A percentile compares a stretch with the other conserved stretches of the same genome.
Evolutionary conservation across 1,140 invertebrate genomes (phyloP).

Genomic region (Lordiphosa mommai): DNA sequence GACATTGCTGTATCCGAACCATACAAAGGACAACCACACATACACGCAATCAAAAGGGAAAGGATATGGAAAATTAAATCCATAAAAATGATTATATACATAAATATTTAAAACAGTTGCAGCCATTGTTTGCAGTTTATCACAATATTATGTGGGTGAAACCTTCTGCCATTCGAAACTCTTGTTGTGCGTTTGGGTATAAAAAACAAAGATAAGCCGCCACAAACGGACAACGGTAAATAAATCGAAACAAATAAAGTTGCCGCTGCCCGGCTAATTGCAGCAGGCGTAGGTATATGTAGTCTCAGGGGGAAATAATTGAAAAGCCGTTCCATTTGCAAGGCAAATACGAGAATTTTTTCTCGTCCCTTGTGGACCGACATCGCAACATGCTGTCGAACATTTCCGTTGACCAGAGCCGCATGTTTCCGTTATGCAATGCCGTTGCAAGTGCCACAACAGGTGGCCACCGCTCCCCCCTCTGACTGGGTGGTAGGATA

Average conservation of each 20-base stretch:
- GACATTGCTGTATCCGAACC: conserved; percentile 75
- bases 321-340: conserved; percentile 53
- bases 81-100: conserved; percentile 56
- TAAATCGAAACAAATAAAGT: conserved; percentile 72
- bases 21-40: conserved; percentile 27
- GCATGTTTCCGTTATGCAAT: conserved; percentile 57
- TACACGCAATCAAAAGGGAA: conserved; percentile 18
- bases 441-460: conserved; percentile 58
- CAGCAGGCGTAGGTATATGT: conserved; percentile 10
- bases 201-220: conserved; percentile 65
- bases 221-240: conserved; percentile 35
- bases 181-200: conserved; percentile 59
- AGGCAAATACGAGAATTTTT: conserved; percentile 30
- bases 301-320: conserved; percentile 26
- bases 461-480: conserved; percentile 33
- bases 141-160: conserved; percentile 45
- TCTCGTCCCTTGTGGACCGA: conserved; percentile 16
- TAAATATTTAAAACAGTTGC: conserved; percentile 3
- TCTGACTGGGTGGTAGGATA: conserved; percentile 2
- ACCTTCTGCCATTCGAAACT: neutral
- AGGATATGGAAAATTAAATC: conserved; percentile 73
- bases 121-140: conserved; percentile 20
- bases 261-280: conserved; percentile 57
- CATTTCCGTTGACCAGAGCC: conserved; percentile 59
- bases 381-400: conserved; percentile 76